Percentiles rank a stretch among this genome's conserved stretches.
Conservation (phyloP, 1,140 invertebrate species). For the Dendrolimus kikuchii region DNA sequence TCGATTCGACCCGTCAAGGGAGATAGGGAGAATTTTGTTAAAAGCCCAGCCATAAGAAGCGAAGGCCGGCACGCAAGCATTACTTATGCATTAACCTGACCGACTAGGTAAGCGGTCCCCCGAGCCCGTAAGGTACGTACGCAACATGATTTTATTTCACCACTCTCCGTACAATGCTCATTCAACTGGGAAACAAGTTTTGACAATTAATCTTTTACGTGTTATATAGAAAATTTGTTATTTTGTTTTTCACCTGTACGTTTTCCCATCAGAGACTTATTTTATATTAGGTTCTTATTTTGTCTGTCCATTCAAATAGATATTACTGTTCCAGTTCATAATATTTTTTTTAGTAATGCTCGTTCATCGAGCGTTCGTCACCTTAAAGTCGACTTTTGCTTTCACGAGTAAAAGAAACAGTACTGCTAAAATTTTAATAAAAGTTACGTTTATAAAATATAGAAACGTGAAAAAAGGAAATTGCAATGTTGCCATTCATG, state of each 20-base stretch:
- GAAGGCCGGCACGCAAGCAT: slow-evolving; percentile 2
- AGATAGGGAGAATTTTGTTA: slow-evolving; percentile 3
- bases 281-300: background rate
- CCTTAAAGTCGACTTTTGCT: too few relatives aligned
- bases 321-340: too few relatives aligned
- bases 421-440: too few relatives aligned
- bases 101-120: slow-evolving; percentile 5
- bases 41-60: slow-evolving; percentile 1
- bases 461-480: too few relatives aligned
- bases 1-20: too few relatives aligned
- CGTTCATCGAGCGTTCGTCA: too few relatives aligned
- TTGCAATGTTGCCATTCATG: too few relatives aligned
- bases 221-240: slow-evolving; percentile 1
- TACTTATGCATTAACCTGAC: slow-evolving; percentile 8
- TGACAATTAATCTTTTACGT: slow-evolving; percentile 8
- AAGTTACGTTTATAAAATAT: too few relatives aligned
- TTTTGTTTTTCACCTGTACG: background rate
- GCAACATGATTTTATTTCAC: slow-evolving; percentile 6
- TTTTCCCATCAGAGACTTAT: background rate
- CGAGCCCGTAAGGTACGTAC: slow-evolving; percentile 2
- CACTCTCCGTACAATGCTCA: background rate
- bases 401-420: too few relatives aligned
- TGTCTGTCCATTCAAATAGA: too few relatives aligned
- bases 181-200: slow-evolving; percentile 5
- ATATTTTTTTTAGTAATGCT: too few relatives aligned